Percentiles rank a stretch among this genome's conserved stretches.
These are phyloP conservation scores for Rhodinocichla rosea DNA, from an alignment of 2,113 vertebrate genomes.

Conservation along the genomic window DNA sequence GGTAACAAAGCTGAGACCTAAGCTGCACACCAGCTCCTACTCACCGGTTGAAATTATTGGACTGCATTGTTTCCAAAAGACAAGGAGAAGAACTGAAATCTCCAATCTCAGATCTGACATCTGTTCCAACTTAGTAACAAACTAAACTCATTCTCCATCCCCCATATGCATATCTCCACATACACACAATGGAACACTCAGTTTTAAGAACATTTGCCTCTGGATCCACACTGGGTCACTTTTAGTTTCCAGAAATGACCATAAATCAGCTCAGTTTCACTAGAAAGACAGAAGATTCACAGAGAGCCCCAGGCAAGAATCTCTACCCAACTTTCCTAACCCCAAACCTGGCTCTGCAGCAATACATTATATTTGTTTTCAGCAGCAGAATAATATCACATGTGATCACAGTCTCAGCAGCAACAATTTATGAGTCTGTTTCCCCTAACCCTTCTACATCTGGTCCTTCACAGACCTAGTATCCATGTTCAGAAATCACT, in stretches of 20 bases:
- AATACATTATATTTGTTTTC: constrained; percentile 5
- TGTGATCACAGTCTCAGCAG: background rate
- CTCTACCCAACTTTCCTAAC: constrained; percentile 25
- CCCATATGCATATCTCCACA: background rate
- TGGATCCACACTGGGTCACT: background rate
- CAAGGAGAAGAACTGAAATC: background rate
- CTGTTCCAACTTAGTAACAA: constrained; percentile 51
- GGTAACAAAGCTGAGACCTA: background rate
- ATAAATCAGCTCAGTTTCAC: constrained; percentile 32
- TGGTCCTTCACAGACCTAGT: background rate
- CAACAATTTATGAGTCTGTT: background rate
- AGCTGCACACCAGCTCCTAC: background rate
- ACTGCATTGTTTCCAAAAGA: background rate
- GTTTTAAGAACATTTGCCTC: constrained; percentile 37
- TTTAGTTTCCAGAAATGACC: constrained; percentile 9
- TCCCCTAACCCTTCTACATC: background rate
- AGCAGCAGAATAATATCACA: background rate
- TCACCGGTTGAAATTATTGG: background rate
- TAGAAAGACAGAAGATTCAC: background rate
- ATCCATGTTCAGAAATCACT: background rate
- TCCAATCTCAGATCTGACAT: background rate
- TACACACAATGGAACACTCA: background rate
- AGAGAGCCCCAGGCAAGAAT: background rate
- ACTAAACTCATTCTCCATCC: background rate
- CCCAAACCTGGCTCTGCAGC: background rate